Base-by-base conservation (phyloP, 2,797 vertebrate species). In the Loris lydekkerianus region DNA sequence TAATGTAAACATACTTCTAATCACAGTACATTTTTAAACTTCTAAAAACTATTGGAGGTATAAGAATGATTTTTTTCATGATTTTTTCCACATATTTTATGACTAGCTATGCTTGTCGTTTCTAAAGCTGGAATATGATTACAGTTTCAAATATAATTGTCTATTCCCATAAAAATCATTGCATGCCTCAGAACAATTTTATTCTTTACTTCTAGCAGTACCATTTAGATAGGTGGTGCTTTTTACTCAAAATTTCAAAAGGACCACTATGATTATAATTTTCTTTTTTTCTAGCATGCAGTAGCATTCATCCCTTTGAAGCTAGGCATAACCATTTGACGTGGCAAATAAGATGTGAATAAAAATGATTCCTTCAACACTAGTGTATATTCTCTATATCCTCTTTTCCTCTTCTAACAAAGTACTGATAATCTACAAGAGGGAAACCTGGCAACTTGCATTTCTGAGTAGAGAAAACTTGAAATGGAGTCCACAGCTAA, bases 241-340 rank as follows among this genome's bases (percentile, higher is more conserved):
- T 96, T 90, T 94, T 34, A 86, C 34, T 93, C 11, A 77, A 73
- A 87, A 80, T 84, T 80, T 86, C 40, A 86, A 78, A 86, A 91
- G 4, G 20, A n/a, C 13, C 8, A 77, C 31, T 27, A 23, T 80
- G 53, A 61, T 92, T 78, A 85, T 81, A 25, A 23, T 75, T 83
- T 86, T 17, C 7, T 49, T 73, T 89, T 58, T 89, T 83, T 18
- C 15, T 29, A 65, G 31, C 10, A 80, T 23, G 29, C 0, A 46
- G 7, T 14, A 82, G 23, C 40, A 72, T 27, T 49, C 40, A 49
- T 29, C 8, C 60, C 2, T 29, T 43, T 88, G 49, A 82, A 91
- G n/a, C 31, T n/a, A 21, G 14, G 15, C 25, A 2, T 63, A 31
- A 14, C 73, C 10, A 37, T 78, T 70, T 96, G 40, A 49, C 31